Evolutionary conservation across 2,797 vertebrate species (phyloP), one percentile per base, ranked within the genome.

Genomic region (Enteromius treurensis): DNA sequence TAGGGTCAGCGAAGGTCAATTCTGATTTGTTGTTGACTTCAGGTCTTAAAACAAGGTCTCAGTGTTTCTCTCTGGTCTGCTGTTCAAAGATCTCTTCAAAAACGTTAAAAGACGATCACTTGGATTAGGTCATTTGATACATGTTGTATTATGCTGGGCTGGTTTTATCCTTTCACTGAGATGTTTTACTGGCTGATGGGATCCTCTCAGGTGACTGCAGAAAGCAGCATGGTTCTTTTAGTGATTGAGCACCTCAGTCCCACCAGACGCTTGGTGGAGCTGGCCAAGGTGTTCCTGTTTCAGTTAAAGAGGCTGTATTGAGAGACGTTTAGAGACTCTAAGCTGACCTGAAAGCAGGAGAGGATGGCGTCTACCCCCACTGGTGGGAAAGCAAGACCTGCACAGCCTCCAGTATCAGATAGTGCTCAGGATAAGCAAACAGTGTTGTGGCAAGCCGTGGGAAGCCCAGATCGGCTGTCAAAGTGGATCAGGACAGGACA

Each of bases 311-410:
- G 77, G 75, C 77, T 80, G 64, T 65, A 80, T 69, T 68, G 45
- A 81, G 78, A 75, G 75, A 55, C n/a, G 49, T 34, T 77, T 51
- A 26, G 29, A 34, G 45, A 45, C 62, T 77, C 73, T 45, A 45
- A 78, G 51, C 75, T 85, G 70, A 77, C 49, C 68, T 83, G 26
- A 79, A 65, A 85, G 73, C 77, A 34, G 80, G 65, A 71, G n/a
- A 78, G 70, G 65, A 74, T 73, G 68, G 51, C 62, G 26, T 51
- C 79, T 73, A 77, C 84, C 81, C 42, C 81, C 78, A 78, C 85
- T 84, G 85, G 83, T 86, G 83, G 80, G 84, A 85, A 88, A 82
- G 84, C 79, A 68, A 55, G 32, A 65, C 53, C 58, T n/a, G 83
- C 34, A 78, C 23, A 49, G 73, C 51, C 62, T 77, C 58, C 53